Evolutionary conservation across 2,888 invertebrate genomes (phyloP).

Genomic region (Philereme transversata): DNA sequence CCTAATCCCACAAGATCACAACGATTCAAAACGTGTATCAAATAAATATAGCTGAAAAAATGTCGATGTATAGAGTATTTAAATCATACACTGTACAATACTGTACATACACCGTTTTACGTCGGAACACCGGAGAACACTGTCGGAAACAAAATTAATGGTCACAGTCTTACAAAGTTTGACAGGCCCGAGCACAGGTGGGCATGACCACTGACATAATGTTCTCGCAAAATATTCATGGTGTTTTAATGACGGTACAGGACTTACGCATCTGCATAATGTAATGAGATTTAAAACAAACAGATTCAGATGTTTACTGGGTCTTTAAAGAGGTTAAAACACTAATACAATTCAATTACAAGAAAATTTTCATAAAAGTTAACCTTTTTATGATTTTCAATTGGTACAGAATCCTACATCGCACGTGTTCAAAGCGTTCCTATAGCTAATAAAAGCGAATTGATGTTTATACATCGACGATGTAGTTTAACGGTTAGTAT

Average conservation of each 20-base stretch:
- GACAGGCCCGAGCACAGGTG: slow-evolving; percentile 40
- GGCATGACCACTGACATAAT: slow-evolving; percentile 39
- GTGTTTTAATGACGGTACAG: slow-evolving; percentile 40
- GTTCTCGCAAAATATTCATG: slow-evolving; percentile 41
- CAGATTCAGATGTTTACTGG: slow-evolving; percentile 22
- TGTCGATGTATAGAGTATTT: slow-evolving; percentile 23
- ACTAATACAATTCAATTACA: neutral
- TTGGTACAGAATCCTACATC: neutral
- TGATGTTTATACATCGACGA: slow-evolving; percentile 46
- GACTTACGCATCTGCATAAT: slow-evolving; percentile 36
- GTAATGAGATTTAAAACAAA: slow-evolving; percentile 37
- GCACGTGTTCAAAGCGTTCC: slow-evolving; percentile 22
- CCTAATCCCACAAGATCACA: too few species aligned
- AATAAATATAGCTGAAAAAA: too few species aligned
- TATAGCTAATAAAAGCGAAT: slow-evolving; percentile 42
- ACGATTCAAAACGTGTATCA: too few species aligned
- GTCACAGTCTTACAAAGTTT: slow-evolving; percentile 32
- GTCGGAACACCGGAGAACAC: slow-evolving; percentile 27
- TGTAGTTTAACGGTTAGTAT: slow-evolving; percentile 54
- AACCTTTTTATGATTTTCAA: neutral
- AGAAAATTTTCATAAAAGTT: too few species aligned
- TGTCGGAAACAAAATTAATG: slow-evolving; percentile 38
- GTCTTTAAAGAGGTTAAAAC: slow-evolving; percentile 20
- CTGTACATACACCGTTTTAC: slow-evolving; percentile 25
- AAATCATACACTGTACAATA: slow-evolving; percentile 8